Evolutionary conservation across 1,140 invertebrate species (phyloP).

Genomic region (Meloidogyne hapla): DNA sequence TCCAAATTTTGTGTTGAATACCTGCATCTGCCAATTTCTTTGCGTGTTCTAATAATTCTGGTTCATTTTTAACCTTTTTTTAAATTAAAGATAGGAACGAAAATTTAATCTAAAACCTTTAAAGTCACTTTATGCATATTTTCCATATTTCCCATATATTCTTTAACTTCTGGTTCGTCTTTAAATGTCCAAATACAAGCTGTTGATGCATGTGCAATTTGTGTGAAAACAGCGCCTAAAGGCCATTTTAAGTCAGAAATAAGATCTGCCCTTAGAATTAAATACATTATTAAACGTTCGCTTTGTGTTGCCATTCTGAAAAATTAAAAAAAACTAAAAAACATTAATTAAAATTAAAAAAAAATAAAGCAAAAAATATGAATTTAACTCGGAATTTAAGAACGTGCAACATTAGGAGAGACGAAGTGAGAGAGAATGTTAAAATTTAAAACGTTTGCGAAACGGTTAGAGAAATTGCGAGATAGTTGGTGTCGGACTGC

Average conservation of each 20-base stretch:
- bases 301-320: conserved; percentile 1
- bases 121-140: conserved; percentile 57
- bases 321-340: background rate
- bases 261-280: conserved; percentile 54
- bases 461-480: no score
- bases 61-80: conserved; percentile 75
- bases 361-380: no score
- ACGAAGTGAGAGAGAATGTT: no score
- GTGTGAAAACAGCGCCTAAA: conserved; percentile 54
- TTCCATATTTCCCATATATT: conserved; percentile 53
- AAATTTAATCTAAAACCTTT: conserved; percentile 39
- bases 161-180: conserved; percentile 50
- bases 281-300: conserved; percentile 50
- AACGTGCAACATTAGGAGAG: no score
- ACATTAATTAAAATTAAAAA: no score
- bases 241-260: conserved; percentile 50
- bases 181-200: conserved; percentile 54
- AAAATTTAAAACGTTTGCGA: no score
- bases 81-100: conserved; percentile 19
- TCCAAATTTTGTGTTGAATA: conserved; percentile 88
- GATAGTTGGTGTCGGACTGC: no score
- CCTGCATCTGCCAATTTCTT: conserved; percentile 73
- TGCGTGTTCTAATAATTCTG: conserved; percentile 72
- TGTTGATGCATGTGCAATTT: conserved; percentile 56
- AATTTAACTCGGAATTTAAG: no score